Evolutionary conservation across 2,888 invertebrate species (phyloP), one percentile per base, ranked within the genome.

Genomic region (Drosophila limbata): DNA sequence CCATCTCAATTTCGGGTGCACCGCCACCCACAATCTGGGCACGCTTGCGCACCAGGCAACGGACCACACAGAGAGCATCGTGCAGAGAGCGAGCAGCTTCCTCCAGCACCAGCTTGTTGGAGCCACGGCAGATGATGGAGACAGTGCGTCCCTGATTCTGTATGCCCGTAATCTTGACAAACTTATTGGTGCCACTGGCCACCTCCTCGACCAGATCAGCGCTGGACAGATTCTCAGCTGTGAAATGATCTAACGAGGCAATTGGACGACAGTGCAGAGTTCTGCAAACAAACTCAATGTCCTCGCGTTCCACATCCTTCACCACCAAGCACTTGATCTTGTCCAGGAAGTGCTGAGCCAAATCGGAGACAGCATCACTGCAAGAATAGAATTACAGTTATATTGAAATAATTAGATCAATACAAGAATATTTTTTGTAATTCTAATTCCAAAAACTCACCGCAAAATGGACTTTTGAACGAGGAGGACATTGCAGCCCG

Each of bases 241-340:
- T 94, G 93, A 99, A 99, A 92, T 99, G 99, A 93, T 99, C 99
- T 72, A 99, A 93, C n/a, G 98, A 98, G 5, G 99, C 99, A 84
- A 99, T 98, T 0, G 99, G 99, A 53, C 98, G 95, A 92, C 98
- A 98, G 25, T 96, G 96, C 28, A 99, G 93, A 6, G 97, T 97
- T 94, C 98, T 99, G 93, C 98, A 98, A 19, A 99, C 96, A 93
- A 98, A 99, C 90, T 99, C 98, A 81, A 99, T 97, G 89, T 99
- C 99, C 92, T 99, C 99, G 57, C 99, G 95, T 93, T 99, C 99
- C 63, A 99, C 95, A 91, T 99, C 99, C 93, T 98, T 99, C 56
- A 99, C 95, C 1, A 99, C 99, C 96, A 99, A 96, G 60, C 98
- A 98, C 93, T 99, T 99, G 92, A 99, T 98, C 94, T 99, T 99